Conservation (phyloP, 2,797 vertebrate genomes). For the Ceryle rudis region DNA sequence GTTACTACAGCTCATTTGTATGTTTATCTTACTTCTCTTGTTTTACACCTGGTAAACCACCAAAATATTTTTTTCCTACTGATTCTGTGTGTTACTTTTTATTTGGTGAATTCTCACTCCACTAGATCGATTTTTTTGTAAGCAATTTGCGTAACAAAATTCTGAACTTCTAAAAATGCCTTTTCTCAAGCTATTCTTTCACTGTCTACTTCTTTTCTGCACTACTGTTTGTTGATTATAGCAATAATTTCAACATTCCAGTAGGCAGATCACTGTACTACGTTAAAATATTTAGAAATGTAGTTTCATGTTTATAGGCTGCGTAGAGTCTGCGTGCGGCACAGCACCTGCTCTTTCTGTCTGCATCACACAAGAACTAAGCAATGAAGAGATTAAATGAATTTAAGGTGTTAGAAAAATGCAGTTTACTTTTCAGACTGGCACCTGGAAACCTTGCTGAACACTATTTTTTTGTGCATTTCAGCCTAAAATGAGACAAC, state of each 20-base stretch:
- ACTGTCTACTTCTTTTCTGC: not conserved
- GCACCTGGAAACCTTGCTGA: not conserved
- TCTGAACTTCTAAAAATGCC: fast-evolving
- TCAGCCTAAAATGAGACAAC: not conserved
- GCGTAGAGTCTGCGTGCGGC: not conserved
- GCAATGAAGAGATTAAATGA: not conserved
- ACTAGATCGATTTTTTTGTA: not conserved
- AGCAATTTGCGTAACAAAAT: not conserved
- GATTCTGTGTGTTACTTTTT: not conserved
- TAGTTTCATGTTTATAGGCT: not conserved
- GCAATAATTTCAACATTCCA: not conserved
- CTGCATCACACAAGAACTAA: not conserved
- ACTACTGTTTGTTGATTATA: not conserved
- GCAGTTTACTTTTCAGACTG: not conserved
- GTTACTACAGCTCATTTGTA: not conserved
- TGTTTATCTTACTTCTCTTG: not conserved
- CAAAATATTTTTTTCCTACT: not conserved
- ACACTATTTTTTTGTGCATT: fast-evolving
- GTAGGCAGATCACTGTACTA: not conserved
- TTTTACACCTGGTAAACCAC: not conserved
- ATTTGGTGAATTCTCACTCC: not conserved
- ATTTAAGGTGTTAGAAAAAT: not conserved
- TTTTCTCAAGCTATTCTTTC: not conserved
- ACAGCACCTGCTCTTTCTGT: not conserved
- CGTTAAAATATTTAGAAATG: not conserved